Evolutionary conservation across 2,113 vertebrate species (phyloP).

Genomic region (Oncorhynchus nerka): DNA sequence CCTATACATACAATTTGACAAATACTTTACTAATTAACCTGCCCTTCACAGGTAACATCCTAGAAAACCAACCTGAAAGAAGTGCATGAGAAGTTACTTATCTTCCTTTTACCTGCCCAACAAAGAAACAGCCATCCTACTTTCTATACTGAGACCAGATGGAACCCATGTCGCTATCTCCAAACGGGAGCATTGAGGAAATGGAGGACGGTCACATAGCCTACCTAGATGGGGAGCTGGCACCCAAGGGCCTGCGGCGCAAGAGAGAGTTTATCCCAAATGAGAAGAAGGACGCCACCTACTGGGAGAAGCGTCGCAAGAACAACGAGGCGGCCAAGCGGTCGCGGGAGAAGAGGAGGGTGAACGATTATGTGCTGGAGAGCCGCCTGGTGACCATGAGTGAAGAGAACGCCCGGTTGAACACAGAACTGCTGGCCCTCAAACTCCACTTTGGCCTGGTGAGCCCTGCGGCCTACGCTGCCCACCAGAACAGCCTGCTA

Average conservation of each 20-base stretch:
- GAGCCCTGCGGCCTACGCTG: constrained; percentile 29
- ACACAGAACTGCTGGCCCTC: constrained; percentile 79
- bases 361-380: constrained; percentile 83
- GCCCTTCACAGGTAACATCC: neutral
- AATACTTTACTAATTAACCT: neutral
- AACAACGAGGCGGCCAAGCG: constrained; percentile 90
- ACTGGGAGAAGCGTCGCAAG: constrained; percentile 91
- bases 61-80: neutral
- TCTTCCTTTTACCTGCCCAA: neutral
- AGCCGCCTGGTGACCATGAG: constrained; percentile 73
- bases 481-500: constrained; percentile 54
- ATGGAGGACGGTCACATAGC: constrained; percentile 1
- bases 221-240: constrained; percentile 21
- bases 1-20: neutral
- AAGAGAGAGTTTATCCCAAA: constrained; percentile 87
- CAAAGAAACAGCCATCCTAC: neutral
- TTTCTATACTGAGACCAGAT: constrained; percentile 30
- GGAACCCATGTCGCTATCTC: constrained; percentile 46
- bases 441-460: constrained; percentile 77
- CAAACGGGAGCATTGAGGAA: neutral
- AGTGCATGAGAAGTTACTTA: neutral
- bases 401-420: constrained; percentile 81
- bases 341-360: constrained; percentile 84
- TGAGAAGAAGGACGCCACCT: constrained; percentile 84
- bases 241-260: constrained; percentile 61